Evolutionary conservation across 2,113 vertebrate genomes (phyloP).

Genomic region (Crotalus viridis): DNA sequence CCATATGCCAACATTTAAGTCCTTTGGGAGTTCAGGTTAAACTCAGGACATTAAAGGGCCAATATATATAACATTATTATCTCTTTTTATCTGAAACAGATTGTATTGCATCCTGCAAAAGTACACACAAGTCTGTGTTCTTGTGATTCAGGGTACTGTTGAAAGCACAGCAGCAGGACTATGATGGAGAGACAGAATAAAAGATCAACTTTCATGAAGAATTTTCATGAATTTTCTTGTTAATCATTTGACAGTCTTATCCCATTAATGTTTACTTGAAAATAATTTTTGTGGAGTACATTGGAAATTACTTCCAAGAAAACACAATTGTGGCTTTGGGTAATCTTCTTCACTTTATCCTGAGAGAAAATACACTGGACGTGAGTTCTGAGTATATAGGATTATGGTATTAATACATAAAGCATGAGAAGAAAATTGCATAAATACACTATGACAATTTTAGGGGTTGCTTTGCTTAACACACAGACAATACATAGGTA

Average conservation of each 20-base stretch:
- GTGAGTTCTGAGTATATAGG: neutral
- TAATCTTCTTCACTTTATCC: neutral
- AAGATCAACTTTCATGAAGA: neutral
- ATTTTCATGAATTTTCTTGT: constrained; percentile 9
- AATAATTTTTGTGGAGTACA: neutral
- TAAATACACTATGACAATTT: neutral
- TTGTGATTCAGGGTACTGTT: neutral
- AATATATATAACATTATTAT: neutral
- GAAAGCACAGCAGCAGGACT: neutral
- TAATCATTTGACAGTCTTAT: neutral
- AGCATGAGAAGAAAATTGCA: constrained; percentile 25
- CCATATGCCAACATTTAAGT: neutral
- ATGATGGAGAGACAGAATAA: neutral
- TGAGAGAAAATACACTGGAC: neutral
- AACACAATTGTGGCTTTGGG: neutral
- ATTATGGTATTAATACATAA: neutral
- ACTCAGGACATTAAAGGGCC: neutral
- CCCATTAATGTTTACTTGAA: neutral
- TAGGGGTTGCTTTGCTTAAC: constrained; percentile 9
- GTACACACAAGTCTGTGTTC: neutral
- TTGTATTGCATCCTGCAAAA: neutral
- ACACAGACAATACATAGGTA: constrained; percentile 37
- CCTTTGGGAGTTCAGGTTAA: neutral
- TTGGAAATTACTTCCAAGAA: neutral
- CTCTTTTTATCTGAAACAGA: neutral